Evolutionary conservation across 2,797 vertebrate genomes (phyloP).

Genomic region (Notolepis coatsorum): DNA sequence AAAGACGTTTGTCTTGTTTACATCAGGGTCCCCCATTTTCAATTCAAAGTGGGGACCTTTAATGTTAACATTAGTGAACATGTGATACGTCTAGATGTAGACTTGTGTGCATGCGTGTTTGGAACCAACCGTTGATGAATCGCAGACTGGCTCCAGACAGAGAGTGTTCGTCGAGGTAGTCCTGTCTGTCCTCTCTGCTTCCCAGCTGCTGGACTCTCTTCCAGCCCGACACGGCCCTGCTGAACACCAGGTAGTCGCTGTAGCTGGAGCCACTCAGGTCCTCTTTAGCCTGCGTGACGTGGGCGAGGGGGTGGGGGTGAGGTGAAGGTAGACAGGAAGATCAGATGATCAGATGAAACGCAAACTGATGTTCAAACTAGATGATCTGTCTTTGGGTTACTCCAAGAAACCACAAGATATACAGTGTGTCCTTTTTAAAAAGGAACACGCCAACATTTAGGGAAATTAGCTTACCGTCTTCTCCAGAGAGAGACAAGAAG

Average conservation of each 20-base stretch:
- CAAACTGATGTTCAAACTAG: too few relatives aligned
- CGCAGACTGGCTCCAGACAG: constrained; percentile 88
- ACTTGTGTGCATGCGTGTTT: neutral
- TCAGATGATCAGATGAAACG: too few relatives aligned
- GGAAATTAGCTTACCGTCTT: too few relatives aligned
- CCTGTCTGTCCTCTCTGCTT: constrained; percentile 79
- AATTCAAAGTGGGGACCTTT: neutral
- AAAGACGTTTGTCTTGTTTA: too few relatives aligned
- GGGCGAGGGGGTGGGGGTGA: neutral
- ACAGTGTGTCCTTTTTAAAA: too few relatives aligned
- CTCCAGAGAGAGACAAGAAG: too few relatives aligned
- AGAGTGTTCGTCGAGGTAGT: constrained; percentile 82
- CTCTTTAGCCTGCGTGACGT: constrained; percentile 82
- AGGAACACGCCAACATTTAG: too few relatives aligned
- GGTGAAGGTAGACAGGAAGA: neutral
- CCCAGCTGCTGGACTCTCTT: constrained; percentile 79
- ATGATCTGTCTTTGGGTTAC: too few relatives aligned
- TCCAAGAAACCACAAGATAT: too few relatives aligned
- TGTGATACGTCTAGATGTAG: neutral
- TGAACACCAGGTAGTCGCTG: constrained; percentile 92
- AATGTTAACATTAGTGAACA: neutral
- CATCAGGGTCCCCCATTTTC: too few relatives aligned
- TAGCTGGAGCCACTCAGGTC: constrained; percentile 84
- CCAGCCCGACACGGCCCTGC: constrained; percentile 88
- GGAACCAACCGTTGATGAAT: constrained; percentile 89